Evolutionary conservation across 2,113 vertebrate species (phyloP).

Genomic region (Paradisaea rubra): DNA sequence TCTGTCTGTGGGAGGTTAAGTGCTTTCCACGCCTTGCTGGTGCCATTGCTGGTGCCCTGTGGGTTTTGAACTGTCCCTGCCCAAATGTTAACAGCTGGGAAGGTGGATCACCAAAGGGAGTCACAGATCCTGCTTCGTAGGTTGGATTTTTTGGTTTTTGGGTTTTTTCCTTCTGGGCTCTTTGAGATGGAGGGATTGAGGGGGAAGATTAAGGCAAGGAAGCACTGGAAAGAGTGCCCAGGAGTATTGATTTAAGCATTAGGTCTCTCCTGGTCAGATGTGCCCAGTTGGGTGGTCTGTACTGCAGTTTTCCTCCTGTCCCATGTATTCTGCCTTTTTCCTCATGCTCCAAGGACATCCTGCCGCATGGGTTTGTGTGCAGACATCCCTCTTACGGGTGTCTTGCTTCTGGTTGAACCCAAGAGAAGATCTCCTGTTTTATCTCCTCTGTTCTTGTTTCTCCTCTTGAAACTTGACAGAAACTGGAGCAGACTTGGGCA

Average conservation of each 20-base stretch:
- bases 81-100: not conserved
- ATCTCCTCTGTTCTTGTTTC: not conserved
- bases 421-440: not conserved
- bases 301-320: not conserved
- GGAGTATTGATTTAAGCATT: fast-evolving
- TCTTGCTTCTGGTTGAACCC: not conserved
- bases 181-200: not conserved
- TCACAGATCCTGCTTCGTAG: not conserved
- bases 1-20: not conserved
- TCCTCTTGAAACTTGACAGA: not conserved
- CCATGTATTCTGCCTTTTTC: not conserved
- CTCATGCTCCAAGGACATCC: not conserved
- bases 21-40: not conserved
- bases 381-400: not conserved
- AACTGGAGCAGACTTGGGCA: not conserved
- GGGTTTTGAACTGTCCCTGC: not conserved
- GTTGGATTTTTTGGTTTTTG: not conserved
- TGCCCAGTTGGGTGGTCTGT: not conserved
- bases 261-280: not conserved
- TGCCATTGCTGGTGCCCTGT: not conserved
- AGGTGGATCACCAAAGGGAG: not conserved
- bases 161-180: not conserved
- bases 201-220: not conserved
- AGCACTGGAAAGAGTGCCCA: not conserved
- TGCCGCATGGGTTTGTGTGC: not conserved